These are phyloP conservation scores for Gallinago undulata DNA, from an alignment of 2,113 vertebrate species.

Conservation along the genomic window DNA sequence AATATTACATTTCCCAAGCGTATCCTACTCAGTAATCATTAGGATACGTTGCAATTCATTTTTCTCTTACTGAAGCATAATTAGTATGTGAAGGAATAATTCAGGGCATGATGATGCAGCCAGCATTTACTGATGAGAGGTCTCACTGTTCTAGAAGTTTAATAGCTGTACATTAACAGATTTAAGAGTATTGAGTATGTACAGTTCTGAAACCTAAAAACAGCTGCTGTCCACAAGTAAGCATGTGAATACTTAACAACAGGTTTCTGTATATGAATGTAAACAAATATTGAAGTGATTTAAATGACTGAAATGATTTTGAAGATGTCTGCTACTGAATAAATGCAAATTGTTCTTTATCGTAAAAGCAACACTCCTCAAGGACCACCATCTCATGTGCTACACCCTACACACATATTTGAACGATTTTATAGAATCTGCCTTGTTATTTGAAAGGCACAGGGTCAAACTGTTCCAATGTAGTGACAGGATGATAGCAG, in stretches of 20 bases:
- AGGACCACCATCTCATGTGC: neutral
- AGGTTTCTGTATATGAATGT: neutral
- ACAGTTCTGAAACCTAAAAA: neutral
- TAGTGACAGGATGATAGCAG: neutral
- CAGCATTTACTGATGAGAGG: neutral
- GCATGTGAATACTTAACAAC: neutral
- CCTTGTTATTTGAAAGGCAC: neutral
- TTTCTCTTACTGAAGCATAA: neutral
- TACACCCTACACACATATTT: neutral
- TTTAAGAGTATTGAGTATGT: neutral
- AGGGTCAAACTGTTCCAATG: neutral
- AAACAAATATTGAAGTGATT: neutral
- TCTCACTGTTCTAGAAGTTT: neutral
- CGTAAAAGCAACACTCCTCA: neutral
- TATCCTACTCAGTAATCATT: neutral
- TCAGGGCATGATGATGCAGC: neutral
- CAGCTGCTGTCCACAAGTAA: neutral
- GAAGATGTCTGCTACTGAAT: neutral
- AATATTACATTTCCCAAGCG: neutral
- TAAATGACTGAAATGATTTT: neutral
- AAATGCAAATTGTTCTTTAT: neutral
- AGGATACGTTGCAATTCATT: neutral
- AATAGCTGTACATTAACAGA: neutral
- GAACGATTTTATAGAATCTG: neutral
- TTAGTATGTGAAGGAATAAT: neutral